These are phyloP conservation scores for Tetranychus truncatus DNA, from an alignment of 2,888 invertebrate species.

Conservation along the genomic window DNA sequence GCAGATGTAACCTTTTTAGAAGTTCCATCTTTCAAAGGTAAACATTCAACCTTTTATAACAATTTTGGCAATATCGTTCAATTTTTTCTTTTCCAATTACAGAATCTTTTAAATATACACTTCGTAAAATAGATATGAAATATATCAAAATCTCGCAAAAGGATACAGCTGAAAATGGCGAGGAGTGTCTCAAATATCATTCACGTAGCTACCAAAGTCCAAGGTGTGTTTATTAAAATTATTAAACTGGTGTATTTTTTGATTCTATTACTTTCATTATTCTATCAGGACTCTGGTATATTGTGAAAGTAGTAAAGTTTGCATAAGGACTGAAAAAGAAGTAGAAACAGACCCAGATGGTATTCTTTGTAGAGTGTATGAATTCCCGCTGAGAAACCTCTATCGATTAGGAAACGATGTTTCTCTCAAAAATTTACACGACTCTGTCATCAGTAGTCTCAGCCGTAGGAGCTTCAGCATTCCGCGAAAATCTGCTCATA, in stretches of 20 bases:
- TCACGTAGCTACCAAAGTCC: too few relatives aligned
- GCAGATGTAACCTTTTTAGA: neutral
- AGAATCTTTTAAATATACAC: neutral
- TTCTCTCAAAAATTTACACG: neutral
- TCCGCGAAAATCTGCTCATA: neutral
- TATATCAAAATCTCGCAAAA: too few relatives aligned
- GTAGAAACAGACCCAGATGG: neutral
- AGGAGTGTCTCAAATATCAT: too few relatives aligned
- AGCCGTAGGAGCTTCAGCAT: neutral
- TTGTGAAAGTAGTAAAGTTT: neutral
- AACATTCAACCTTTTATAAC: neutral
- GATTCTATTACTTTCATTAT: neutral
- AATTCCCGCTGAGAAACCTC: neutral
- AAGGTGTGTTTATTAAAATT: too few relatives aligned
- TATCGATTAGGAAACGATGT: neutral
- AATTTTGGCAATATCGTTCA: neutral
- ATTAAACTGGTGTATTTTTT: too few relatives aligned
- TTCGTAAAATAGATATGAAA: too few relatives aligned
- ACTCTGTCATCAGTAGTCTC: neutral
- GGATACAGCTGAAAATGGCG: too few relatives aligned
- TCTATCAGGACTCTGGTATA: neutral
- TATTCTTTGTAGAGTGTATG: neutral
- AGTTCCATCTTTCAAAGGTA: neutral
- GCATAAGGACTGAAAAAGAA: neutral
- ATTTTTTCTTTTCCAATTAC: neutral